Conservation (phyloP, 2,113 vertebrate genomes). For the Apteryx owenii region DNA sequence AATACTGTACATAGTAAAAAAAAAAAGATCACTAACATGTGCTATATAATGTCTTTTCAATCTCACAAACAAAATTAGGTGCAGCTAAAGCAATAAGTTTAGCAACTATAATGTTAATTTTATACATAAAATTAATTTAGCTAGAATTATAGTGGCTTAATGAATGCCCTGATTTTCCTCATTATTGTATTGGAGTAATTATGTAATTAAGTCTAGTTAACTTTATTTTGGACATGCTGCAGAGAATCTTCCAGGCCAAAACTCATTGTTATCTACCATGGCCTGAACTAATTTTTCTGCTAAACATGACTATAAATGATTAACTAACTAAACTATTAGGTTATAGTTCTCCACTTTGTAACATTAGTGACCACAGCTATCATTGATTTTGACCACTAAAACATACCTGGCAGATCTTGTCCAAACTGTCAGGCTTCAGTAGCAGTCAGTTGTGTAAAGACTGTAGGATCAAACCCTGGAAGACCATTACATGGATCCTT, state of each 20-base stretch:
- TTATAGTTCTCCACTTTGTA: neutral
- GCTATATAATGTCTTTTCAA: neutral
- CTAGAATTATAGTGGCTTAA: neutral
- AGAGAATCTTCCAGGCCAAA: neutral
- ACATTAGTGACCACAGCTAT: neutral
- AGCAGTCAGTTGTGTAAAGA: neutral
- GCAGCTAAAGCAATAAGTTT: neutral
- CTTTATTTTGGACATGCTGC: neutral
- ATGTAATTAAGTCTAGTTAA: neutral
- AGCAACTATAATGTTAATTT: neutral
- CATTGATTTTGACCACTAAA: neutral
- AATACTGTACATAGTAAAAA: neutral
- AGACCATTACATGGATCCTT: neutral
- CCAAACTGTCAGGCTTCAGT: neutral
- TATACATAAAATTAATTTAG: neutral
- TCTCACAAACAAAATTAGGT: neutral
- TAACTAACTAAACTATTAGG: too few relatives aligned
- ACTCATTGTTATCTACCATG: neutral
- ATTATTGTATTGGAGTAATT: neutral
- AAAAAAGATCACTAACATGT: fast-evolving
- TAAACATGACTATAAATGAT: neutral
- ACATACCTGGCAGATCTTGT: neutral
- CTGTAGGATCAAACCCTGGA: neutral
- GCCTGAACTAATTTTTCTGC: neutral
- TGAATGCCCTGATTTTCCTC: neutral